Percentiles rank a stretch among this genome's conserved stretches.
These are phyloP conservation scores for Trachymyrmex septentrionalis DNA, from an alignment of 1,140 invertebrate genomes.

Conservation along the genomic window DNA sequence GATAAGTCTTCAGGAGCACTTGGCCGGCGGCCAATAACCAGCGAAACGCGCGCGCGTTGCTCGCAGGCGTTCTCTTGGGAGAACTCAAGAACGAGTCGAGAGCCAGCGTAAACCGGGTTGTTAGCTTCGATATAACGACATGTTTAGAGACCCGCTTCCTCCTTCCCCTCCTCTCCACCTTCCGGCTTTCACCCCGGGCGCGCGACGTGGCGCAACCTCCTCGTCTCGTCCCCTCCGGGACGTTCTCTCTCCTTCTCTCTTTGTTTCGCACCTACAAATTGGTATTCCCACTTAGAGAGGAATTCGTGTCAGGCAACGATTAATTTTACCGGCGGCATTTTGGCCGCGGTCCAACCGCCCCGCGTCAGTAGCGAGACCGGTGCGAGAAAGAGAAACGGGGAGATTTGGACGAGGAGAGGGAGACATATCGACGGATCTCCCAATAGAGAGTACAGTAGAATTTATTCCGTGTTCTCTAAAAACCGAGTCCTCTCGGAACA, in stretches of 20 bases:
- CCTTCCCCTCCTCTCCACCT: constrained; percentile 16
- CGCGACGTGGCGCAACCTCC: constrained; percentile 6
- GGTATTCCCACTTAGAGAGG: constrained; percentile 82
- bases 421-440: constrained; percentile 38
- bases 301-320: constrained; percentile 83
- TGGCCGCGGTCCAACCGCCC: constrained; percentile 76
- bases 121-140: constrained; percentile 66
- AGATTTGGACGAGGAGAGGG: constrained; percentile 27
- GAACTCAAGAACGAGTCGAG: constrained; percentile 47
- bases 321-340: constrained; percentile 82
- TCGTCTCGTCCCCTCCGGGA: background rate
- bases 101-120: constrained; percentile 54
- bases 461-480: constrained; percentile 49
- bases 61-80: constrained; percentile 12
- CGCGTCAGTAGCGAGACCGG: constrained; percentile 37
- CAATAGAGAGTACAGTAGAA: constrained; percentile 37
- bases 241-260: constrained; percentile 32
- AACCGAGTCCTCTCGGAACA: constrained; percentile 10
- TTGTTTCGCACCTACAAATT: constrained; percentile 77
- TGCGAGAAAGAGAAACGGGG: constrained; percentile 60
- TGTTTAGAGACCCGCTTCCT: constrained; percentile 57
- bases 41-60: constrained; percentile 20
- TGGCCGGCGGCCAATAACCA: constrained; percentile 54
- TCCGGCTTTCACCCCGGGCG: constrained; percentile 40
- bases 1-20: constrained; percentile 54